Evolutionary conservation across 2,113 vertebrate species (phyloP).

Genomic region (Okapia johnstoni): DNA sequence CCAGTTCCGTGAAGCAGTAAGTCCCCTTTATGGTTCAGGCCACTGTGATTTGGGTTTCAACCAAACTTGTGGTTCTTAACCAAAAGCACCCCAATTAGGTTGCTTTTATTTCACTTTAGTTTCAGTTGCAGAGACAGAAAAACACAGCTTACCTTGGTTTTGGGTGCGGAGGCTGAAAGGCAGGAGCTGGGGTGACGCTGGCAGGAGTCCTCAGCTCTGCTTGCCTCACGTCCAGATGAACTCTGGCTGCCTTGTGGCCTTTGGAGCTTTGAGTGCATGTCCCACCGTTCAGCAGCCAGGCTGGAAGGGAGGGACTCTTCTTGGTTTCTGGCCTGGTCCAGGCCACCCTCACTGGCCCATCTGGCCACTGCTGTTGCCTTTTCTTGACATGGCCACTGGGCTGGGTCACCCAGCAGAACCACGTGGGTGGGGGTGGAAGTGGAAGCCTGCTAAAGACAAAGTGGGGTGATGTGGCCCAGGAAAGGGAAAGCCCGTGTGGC

Average conservation of each 20-base stretch:
- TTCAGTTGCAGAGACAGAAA: not conserved
- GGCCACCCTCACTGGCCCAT: not conserved
- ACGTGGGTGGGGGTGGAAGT: not conserved
- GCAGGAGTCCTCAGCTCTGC: not conserved
- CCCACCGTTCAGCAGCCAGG: not conserved
- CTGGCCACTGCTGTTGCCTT: not conserved
- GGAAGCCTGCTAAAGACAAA: not conserved
- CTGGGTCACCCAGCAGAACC: not conserved
- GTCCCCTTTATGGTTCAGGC: not conserved
- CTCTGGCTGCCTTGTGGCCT: not conserved
- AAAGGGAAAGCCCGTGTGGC: not conserved
- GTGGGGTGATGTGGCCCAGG: not conserved
- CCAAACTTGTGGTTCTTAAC: not conserved
- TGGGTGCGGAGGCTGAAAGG: not conserved
- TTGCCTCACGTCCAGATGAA: not conserved
- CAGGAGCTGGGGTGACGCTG: not conserved
- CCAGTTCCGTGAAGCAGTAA: not conserved
- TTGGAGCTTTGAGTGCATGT: not conserved
- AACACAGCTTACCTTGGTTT: not conserved
- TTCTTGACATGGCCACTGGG: not conserved
- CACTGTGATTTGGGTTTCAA: not conserved
- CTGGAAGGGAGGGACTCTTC: not conserved
- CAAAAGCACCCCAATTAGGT: not conserved
- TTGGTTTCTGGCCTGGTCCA: not conserved
- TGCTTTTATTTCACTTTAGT: not conserved